Percentiles rank a stretch among this genome's conserved stretches.
These are phyloP conservation scores for Trichogramma evanescens DNA, from an alignment of 2,888 invertebrate genomes.

Conservation along the genomic window DNA sequence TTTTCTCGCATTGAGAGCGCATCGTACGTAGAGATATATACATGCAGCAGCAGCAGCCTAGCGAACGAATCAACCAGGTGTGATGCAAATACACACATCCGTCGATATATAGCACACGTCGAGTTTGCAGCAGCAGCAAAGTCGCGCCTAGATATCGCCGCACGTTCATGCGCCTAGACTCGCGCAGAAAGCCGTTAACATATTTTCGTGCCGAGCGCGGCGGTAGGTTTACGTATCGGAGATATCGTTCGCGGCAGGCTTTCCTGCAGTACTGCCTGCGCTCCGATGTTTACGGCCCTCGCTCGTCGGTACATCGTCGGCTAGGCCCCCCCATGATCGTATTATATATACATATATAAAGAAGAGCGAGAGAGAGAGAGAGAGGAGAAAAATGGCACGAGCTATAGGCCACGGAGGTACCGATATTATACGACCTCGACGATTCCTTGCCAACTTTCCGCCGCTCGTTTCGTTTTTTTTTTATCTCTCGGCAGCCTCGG, in stretches of 20 bases:
- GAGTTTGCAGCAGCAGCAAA: no score
- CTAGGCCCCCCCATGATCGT: no score
- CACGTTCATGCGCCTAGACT: no score
- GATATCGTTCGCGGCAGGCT: no score
- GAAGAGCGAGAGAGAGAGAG: no score
- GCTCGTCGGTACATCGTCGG: background rate
- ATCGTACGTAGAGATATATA: no score
- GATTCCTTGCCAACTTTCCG: constrained; percentile 5
- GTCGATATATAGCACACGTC: background rate
- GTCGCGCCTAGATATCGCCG: no score
- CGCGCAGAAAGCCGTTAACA: background rate
- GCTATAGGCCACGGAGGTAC: no score
- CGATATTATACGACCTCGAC: constrained; percentile 4
- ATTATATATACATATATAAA: no score
- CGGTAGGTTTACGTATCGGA: constrained; percentile 3
- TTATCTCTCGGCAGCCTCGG: background rate
- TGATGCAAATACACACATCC: constrained; percentile 8
- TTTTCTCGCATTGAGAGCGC: no score
- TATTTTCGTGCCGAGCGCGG: constrained; percentile 1
- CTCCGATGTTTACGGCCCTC: constrained; percentile 9
- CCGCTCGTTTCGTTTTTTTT: background rate
- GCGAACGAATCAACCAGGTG: background rate
- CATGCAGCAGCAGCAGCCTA: no score
- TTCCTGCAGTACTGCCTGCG: background rate
- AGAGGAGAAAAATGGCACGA: no score